Conservation (phyloP, 2,797 vertebrate genomes). For the Arctocebus calabarensis region DNA sequence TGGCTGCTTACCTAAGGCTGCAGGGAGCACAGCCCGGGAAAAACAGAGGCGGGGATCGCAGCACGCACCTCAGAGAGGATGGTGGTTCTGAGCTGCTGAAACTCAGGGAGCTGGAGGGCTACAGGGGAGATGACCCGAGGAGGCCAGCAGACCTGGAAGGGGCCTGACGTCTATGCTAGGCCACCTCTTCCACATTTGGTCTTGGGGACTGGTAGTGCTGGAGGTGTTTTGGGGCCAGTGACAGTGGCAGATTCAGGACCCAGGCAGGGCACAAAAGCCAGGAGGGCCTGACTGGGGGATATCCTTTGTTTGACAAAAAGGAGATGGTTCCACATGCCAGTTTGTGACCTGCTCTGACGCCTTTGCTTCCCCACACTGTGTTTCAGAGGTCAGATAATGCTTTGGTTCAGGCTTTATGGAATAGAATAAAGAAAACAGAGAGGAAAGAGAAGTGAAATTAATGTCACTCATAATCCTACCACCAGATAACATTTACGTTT, state of each 20-base stretch:
- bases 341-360: not conserved
- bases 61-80: not conserved
- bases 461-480: not conserved
- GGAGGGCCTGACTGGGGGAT: not conserved
- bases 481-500: conserved; percentile 7
- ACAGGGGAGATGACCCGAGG: not conserved
- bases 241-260: not conserved
- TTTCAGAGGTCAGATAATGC: not conserved
- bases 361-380: not conserved
- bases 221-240: not conserved
- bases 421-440: conserved; percentile 37
- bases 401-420: conserved; percentile 39
- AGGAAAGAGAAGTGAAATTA: conserved; percentile 27
- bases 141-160: not conserved
- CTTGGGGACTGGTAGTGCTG: not conserved
- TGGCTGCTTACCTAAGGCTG: not conserved
- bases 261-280: not conserved
- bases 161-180: not conserved
- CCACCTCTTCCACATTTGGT: not conserved
- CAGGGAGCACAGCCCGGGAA: not conserved
- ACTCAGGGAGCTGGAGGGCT: not conserved
- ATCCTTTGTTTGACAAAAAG: not conserved
- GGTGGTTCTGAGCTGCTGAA: not conserved
- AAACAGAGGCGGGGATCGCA: not conserved
- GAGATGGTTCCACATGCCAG: not conserved